A percentile compares a stretch with the other conserved stretches of the same genome.
Evolutionary conservation across 2,113 vertebrate genomes (phyloP).

Genomic region (Anser cygnoides): DNA sequence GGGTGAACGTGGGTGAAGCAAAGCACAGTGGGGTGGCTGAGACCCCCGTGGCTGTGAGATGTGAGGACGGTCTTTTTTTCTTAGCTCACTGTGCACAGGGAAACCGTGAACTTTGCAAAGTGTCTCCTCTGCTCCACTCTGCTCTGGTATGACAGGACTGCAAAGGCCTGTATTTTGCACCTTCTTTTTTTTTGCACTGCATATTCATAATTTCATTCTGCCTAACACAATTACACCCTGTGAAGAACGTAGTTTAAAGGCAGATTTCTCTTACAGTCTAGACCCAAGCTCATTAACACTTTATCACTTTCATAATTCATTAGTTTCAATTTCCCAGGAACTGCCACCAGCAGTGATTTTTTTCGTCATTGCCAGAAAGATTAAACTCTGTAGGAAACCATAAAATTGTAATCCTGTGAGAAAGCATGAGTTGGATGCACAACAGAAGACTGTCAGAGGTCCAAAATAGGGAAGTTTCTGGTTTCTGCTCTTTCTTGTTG

Average conservation of each 20-base stretch:
- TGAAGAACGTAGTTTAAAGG: slow-evolving; percentile 1
- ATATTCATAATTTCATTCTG: neutral
- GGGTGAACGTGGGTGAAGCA: neutral
- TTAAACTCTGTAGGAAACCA: slow-evolving; percentile 15
- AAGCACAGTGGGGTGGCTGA: neutral
- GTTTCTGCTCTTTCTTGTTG: neutral
- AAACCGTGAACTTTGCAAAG: rapidly evolving
- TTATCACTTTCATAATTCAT: slow-evolving; percentile 6
- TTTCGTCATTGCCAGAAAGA: neutral
- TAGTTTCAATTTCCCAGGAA: slow-evolving; percentile 4
- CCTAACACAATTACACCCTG: neutral
- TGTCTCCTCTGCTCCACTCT: neutral
- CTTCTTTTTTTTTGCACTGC: neutral
- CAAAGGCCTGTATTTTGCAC: neutral
- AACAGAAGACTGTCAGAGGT: neutral
- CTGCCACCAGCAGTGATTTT: neutral
- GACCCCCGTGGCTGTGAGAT: neutral
- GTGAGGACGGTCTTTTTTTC: neutral
- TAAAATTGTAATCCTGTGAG: neutral
- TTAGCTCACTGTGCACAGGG: neutral
- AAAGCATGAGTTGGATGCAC: neutral
- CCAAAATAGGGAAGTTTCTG: neutral
- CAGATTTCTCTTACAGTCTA: neutral
- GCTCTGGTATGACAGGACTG: neutral
- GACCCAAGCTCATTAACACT: slow-evolving; percentile 23